Evolutionary conservation across 2,888 invertebrate species (phyloP).

Genomic region (Drosophila histrio): DNA sequence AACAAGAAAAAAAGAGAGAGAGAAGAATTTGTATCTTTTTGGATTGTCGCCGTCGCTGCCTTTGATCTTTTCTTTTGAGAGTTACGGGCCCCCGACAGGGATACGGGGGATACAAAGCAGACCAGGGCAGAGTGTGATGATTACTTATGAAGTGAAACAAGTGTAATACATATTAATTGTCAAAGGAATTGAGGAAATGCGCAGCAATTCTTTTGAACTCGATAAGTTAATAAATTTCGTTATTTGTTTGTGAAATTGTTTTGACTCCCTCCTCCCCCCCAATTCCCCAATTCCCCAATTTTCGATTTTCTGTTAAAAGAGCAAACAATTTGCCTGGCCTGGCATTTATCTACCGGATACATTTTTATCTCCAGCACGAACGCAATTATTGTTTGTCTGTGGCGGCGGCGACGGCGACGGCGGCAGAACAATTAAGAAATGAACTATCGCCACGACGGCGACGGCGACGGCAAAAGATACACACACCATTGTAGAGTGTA

Average conservation of each 20-base stretch:
- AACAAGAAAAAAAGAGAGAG: too few species aligned
- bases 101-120: constrained; percentile 51
- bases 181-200: constrained; percentile 74
- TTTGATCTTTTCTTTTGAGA: constrained; percentile 65
- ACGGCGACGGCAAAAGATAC: constrained; percentile 34
- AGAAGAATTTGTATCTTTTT: constrained; percentile 14
- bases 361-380: constrained; percentile 71
- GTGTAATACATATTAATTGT: constrained; percentile 69
- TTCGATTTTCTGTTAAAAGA: constrained; percentile 32
- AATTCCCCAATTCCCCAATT: background rate
- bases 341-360: constrained; percentile 76
- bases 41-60: constrained; percentile 51
- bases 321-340: constrained; percentile 54
- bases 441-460: constrained; percentile 64
- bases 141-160: constrained; percentile 50
- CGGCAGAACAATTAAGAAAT: constrained; percentile 73
- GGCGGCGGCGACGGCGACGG: constrained; percentile 48
- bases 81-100: constrained; percentile 41
- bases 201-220: constrained; percentile 75
- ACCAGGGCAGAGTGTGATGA: constrained; percentile 51
- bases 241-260: constrained; percentile 72
- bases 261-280: background rate
- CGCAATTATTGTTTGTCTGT: constrained; percentile 67
- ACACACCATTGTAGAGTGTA: constrained; percentile 6
- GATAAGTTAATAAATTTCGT: constrained; percentile 68